Base-by-base conservation (phyloP, 2,113 vertebrate genomes). In the Poecile atricapillus region DNA sequence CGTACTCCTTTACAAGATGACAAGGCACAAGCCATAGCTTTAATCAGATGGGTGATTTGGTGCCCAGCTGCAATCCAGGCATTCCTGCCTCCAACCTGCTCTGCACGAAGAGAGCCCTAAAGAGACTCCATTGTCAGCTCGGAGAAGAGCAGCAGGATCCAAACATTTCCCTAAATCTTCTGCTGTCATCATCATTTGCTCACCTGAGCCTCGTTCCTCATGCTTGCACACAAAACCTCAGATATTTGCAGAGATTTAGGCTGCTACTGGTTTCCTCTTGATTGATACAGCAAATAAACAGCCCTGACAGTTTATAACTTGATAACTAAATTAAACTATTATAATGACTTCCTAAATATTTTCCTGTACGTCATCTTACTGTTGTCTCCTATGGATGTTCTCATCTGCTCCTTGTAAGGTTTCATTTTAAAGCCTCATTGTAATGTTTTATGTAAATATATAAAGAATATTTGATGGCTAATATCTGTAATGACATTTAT, bases 391-490 rank as follows among this genome's bases (percentile, higher is more conserved):
- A 81, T 44, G 52, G 47, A 80, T 84, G 67, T 69, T 86, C 83
- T 78, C 43, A 44, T 87, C 80, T 69, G 60, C 86, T 65, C 47
- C 52, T 77, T 35, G 46, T 30, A 82, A 83, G 55, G 56, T 44
- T 96, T 93, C 73, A 10, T 68, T 76, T 75, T 90, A 92, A 96
- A 94, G 52, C 35, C 77, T 87, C 87, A 85, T 95, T 94, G 79
- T 90, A 84, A 58, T 71, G 77, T 35, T 96, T 97, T 94, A 96
- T 97, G 96, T 94, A 96, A 95, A 96, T 96, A 92, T 55, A 94
- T 79, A 94, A 93, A 96, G 92, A 81, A 31, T 90, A 85, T 63
- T 92, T 93, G 92, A 94, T 83, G 70, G 62, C 77, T 96, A 87
- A 92, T 96, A 87, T 70, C 80, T 93, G 62, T 55, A 63, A 87